Evolutionary conservation across 2,113 vertebrate genomes (phyloP).

Genomic region (Fregetta grallaria): DNA sequence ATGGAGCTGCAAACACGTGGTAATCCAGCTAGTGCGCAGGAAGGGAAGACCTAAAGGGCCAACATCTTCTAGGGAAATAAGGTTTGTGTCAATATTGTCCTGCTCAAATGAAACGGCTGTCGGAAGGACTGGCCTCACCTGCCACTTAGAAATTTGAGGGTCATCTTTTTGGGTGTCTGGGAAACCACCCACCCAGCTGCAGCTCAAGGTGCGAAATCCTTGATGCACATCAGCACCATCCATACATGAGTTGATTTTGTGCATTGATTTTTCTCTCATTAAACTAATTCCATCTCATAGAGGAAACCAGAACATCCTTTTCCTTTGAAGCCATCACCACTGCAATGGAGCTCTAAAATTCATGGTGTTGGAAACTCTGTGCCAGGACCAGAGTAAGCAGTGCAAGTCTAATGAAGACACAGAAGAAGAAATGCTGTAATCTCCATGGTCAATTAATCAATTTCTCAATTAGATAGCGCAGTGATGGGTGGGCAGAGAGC

Average conservation of each 20-base stretch:
- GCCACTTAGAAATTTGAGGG: not conserved
- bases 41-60: not conserved
- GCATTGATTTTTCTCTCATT: not conserved
- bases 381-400: not conserved
- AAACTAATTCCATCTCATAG: not conserved
- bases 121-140: not conserved
- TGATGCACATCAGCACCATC: not conserved
- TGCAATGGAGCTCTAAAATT: not conserved
- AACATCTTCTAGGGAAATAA: not conserved
- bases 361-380: not conserved
- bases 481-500: not conserved
- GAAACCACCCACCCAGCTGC: not conserved
- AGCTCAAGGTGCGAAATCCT: not conserved
- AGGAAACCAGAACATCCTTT: not conserved
- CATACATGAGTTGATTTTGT: accelerated
- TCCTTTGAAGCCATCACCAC: not conserved
- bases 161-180: not conserved
- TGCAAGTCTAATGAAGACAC: not conserved
- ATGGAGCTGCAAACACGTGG: accelerated
- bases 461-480: not conserved
- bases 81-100: not conserved
- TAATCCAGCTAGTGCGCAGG: accelerated
- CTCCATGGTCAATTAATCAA: not conserved
- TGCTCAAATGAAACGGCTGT: not conserved
- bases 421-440: not conserved